phyloP scores from a whole-genome alignment of 2,797 vertebrate genomes.

The Urocyon cinereoargenteus region DNA sequence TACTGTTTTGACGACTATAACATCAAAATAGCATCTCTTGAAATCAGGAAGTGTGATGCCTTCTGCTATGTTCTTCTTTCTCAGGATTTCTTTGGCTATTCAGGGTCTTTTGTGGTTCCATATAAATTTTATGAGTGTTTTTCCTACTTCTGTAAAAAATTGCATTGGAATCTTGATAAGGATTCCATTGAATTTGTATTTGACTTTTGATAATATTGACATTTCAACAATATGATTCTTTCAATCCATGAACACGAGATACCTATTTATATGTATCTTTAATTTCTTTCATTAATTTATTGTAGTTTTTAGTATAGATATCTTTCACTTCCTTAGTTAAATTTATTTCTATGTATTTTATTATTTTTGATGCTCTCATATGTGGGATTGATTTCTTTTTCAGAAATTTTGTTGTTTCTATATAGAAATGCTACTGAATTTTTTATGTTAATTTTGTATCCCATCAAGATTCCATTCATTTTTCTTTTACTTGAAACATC shows the following conservation, averaged over 20 bases:
- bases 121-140: not conserved
- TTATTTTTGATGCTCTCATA: not conserved
- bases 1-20: not conserved
- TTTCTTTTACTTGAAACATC: constrained; percentile 53
- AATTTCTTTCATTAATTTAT: not conserved
- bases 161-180: not conserved
- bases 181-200: not conserved
- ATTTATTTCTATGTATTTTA: not conserved
- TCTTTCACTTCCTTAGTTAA: not conserved
- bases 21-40: not conserved
- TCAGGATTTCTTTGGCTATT: not conserved
- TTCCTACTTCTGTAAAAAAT: not conserved
- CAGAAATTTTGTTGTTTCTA: not conserved
- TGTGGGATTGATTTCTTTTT: not conserved
- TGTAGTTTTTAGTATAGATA: not conserved
- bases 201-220: not conserved
- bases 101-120: not conserved
- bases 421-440: not conserved
- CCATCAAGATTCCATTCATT: not conserved
- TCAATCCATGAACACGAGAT: not conserved
- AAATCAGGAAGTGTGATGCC: not conserved
- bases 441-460: not conserved
- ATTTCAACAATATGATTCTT: not conserved
- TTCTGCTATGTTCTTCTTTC: not conserved
- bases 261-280: not conserved